Conservation (phyloP, 2,888 invertebrate genomes). For the Phania funesta region DNA sequence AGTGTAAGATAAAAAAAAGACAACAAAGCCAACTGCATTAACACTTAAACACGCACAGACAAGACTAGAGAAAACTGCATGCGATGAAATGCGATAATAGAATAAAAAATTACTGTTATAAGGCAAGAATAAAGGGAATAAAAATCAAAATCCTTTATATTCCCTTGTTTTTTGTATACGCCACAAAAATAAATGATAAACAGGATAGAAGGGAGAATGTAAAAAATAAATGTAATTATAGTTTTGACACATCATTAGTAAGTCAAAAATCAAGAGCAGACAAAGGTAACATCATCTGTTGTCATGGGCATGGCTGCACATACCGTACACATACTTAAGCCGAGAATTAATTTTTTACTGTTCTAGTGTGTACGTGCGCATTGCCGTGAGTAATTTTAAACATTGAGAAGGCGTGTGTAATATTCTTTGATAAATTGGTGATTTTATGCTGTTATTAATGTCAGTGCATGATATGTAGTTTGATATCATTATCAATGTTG, state of each 20-base stretch:
- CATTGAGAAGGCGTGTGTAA: slow-evolving; percentile 8
- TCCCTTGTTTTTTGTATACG: neutral
- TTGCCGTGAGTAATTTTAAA: slow-evolving; percentile 2
- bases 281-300: slow-evolving; percentile 29
- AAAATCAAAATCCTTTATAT: slow-evolving; percentile 5
- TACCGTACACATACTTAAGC: neutral
- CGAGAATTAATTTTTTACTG: neutral
- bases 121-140: neutral
- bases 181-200: slow-evolving; percentile 7
- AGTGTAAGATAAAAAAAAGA: neutral
- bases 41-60: slow-evolving; percentile 57
- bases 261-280: neutral
- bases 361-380: neutral
- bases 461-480: neutral
- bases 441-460: slow-evolving; percentile 15
- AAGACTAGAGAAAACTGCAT: neutral
- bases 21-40: slow-evolving; percentile 18
- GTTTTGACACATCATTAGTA: slow-evolving; percentile 50
- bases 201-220: neutral
- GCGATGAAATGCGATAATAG: neutral
- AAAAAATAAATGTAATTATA: slow-evolving; percentile 16
- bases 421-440: neutral
- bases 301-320: neutral
- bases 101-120: neutral
- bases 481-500: slow-evolving; percentile 15